phyloP scores from a whole-genome alignment of 2,797 vertebrate genomes.

The Champsocephalus gunnari region DNA sequence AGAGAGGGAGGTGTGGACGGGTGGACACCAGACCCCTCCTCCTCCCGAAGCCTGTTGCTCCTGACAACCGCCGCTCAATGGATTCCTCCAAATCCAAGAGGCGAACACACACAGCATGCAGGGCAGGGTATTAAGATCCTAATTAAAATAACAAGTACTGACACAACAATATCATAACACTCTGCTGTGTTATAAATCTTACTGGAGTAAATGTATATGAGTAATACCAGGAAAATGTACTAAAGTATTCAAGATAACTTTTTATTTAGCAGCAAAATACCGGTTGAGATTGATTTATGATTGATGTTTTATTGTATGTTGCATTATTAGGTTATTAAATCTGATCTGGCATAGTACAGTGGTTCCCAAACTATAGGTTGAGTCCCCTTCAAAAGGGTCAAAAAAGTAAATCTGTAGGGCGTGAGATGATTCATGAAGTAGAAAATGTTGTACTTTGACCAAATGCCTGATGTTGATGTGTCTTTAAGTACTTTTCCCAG shows the following conservation, averaged over 20 bases:
- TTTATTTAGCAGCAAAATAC: not conserved
- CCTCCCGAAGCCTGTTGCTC: conserved; percentile 74
- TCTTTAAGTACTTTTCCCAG: no score
- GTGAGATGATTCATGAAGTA: not conserved
- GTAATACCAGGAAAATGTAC: not conserved
- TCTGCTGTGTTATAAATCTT: not conserved
- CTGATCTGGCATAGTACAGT: not conserved
- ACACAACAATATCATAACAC: not conserved
- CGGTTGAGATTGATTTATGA: not conserved
- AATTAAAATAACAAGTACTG: not conserved
- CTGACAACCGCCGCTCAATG: conserved; percentile 73
- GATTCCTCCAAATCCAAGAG: conserved; percentile 70
- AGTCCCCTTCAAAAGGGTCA: not conserved
- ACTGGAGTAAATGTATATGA: not conserved
- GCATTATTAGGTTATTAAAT: not conserved
- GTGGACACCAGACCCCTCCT: conserved; percentile 51
- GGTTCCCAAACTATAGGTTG: not conserved
- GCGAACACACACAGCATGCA: conserved; percentile 29
- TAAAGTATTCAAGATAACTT: not conserved
- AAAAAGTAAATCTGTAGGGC: not conserved
- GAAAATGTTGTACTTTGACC: not conserved
- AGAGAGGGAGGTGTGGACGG: conserved; percentile 53
- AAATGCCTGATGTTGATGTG: no score
- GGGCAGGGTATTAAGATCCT: conserved; percentile 3
- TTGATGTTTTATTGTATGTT: not conserved